A percentile compares a stretch with the other conserved stretches of the same genome.
Evolutionary conservation across 2,888 invertebrate species (phyloP).

Genomic region (Tachina fera): DNA sequence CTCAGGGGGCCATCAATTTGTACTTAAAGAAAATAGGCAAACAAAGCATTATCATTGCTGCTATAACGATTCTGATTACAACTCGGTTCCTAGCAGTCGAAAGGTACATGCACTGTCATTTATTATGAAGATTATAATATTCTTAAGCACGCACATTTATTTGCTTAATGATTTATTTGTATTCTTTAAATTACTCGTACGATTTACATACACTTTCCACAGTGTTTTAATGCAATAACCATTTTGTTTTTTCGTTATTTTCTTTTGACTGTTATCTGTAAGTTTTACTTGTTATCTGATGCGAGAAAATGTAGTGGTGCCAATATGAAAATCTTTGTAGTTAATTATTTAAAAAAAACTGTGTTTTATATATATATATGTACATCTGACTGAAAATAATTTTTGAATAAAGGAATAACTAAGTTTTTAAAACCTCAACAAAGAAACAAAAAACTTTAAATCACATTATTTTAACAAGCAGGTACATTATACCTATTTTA

Average conservation of each 20-base stretch:
- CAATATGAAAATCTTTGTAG: background rate
- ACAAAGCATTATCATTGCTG: constrained; percentile 57
- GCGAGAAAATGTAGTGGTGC: constrained; percentile 20
- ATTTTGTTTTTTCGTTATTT: constrained; percentile 4
- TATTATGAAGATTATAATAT: constrained; percentile 39
- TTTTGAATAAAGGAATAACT: too few relatives aligned
- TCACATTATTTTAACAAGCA: background rate
- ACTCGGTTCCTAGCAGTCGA: background rate
- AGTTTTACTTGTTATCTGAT: constrained; percentile 33
- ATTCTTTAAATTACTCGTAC: constrained; percentile 42
- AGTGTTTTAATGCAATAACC: constrained; percentile 32
- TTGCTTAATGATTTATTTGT: constrained; percentile 53
- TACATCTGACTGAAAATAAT: too few relatives aligned
- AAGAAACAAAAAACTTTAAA: too few relatives aligned
- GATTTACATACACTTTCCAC: constrained; percentile 47
- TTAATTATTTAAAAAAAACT: too few relatives aligned
- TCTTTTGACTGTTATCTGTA: constrained; percentile 19
- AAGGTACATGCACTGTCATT: constrained; percentile 18
- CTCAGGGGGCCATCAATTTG: constrained; percentile 64
- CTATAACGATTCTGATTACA: constrained; percentile 29
- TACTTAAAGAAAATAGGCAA: constrained; percentile 59
- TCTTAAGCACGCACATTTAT: constrained; percentile 36
- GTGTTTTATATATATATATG: too few relatives aligned
- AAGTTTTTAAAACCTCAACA: too few relatives aligned
- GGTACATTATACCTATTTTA: background rate